phyloP scores from a whole-genome alignment of 1,140 invertebrate genomes.

The Drosophila pallidifrons region DNA sequence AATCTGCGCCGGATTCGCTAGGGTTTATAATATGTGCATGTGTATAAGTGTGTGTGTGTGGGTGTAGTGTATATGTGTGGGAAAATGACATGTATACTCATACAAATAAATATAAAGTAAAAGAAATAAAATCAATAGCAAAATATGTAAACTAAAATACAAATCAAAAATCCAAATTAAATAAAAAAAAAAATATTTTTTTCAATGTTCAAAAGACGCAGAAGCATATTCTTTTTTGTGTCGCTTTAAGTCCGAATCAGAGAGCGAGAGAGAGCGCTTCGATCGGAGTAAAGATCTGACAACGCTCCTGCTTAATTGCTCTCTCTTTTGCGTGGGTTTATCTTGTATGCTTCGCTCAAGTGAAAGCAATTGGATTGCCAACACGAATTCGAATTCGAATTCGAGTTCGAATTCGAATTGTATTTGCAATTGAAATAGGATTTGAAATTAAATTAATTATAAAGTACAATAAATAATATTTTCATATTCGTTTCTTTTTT shows the following conservation, averaged over 20 bases:
- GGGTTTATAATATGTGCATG: not conserved
- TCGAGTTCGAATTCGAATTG: slow-evolving; percentile 16
- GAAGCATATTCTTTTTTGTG: slow-evolving; percentile 2
- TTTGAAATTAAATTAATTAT: slow-evolving; percentile 80
- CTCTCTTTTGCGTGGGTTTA: slow-evolving; percentile 10
- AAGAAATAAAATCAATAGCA: slow-evolving; percentile 20
- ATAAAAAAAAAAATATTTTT: slow-evolving; percentile 2
- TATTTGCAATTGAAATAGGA: slow-evolving; percentile 42
- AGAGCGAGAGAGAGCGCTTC: slow-evolving; percentile 12
- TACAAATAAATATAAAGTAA: slow-evolving; percentile 28
- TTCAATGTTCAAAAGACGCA: slow-evolving; percentile 17
- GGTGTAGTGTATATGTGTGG: slow-evolving; percentile 33
- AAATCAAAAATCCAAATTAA: slow-evolving; percentile 12
- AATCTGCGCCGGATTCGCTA: slow-evolving; percentile 14
- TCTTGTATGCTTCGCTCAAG: too few species aligned
- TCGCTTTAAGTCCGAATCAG: slow-evolving; percentile 14
- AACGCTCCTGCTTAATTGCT: not conserved
- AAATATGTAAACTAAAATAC: slow-evolving; percentile 18
- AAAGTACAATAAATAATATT: slow-evolving; percentile 81
- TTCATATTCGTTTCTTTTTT: slow-evolving; percentile 28
- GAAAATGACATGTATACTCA: slow-evolving; percentile 23
- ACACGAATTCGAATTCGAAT: too few species aligned
- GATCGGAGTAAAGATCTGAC: not conserved
- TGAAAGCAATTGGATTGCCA: too few species aligned
- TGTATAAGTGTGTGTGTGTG: slow-evolving; percentile 5